Base-by-base conservation (phyloP, 1,140 invertebrate genomes). In the Apis dorsata region DNA sequence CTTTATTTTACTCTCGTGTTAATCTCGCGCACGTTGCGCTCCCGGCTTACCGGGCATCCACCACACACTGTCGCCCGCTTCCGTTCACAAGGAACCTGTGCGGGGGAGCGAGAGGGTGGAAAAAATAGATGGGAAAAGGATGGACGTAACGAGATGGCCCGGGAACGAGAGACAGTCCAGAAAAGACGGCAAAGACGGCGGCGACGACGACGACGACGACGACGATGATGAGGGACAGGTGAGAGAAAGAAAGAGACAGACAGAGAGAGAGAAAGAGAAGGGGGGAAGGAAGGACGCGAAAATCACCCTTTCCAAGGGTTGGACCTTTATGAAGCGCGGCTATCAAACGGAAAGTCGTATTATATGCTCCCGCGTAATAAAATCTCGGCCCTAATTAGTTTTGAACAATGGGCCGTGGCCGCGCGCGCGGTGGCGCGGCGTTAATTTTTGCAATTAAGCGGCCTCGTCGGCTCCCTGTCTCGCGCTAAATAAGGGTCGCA, bases 1-100 rank as follows among this genome's bases (percentile, higher is more conserved):
- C 90, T 93, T 93, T 93, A 93, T 93, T 93, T 92, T 91, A 90
- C 86, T 89, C 91, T 90, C 89, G 91, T 89, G 89, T 92, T 92
- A 92, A 92, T 86, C 80, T 90, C 87, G 83, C 88, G 81, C 84
- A 60, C 83, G 49, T 79, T 81, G 77, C 72, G 75, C 63, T 78
- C 73, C 34, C 80, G 71, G 78, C 74, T 84, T 79, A 74, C 80
- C 79, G 68, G 81, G 78, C 34, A 44, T 44, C 34, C 34, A 44
- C 78, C 76, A 84, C 71, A 83, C 78, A 74, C 57, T 74, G 74
- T 71, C 57, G 79, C 84, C 62, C 49, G 80, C 28, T 73, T 62
- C 62, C 49, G 80, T 44, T 81, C 65, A 81, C 74, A 79, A 84
- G 71, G 74, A 79, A n/a, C 60, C 51, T 7, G 34, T 44, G 66